Base-by-base conservation (phyloP, 1,140 invertebrate species). In the Pseudobourletiella spinata region DNA sequence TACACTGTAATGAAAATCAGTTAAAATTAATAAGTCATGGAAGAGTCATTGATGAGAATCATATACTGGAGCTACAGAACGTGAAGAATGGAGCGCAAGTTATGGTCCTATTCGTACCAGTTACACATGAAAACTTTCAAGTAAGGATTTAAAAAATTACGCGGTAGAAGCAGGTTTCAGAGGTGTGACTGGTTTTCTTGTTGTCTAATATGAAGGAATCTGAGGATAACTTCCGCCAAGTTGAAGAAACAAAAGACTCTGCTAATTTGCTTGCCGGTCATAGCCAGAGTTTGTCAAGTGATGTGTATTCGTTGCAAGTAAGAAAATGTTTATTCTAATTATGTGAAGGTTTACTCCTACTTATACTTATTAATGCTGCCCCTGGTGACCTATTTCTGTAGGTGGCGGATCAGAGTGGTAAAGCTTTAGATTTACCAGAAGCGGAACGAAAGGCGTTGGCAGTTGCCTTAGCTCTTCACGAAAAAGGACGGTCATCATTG, bases 401-500 rank as follows among this genome's bases (percentile, higher is more conserved):
- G 82, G 78, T 89, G 63, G 84, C 87, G 71, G 86, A 90, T 74
- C 88, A 90, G 71, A 79, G 82, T 57, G 87, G 87, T 6, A 83
- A 85, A 72, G 72, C 81, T 2, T 74, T 90, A 1, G 76, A 84
- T 29, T 74, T 90, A 24, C 86, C 87, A 0, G 68, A 76, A 2
- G 73, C 79, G 6, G 86, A 89, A 72, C 80, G 79, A 61, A 80
- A 82, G 65, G 79, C 84, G 0, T 73, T 91, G 20, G 78, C 86
- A 44, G 78, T 86, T 8, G 87, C 86, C 0, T 81, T 90, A 77
- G 82, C 86, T 6, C 76, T 88, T 32, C 86, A 89, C 74, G 87
- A 89, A 75, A 86, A 87, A 68, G 87, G 86, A 0, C 76, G 83
- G 57, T 74, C 80, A 20, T 82, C 83, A 1, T 73, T 88, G 64